These are phyloP conservation scores for Pristionchus pacificus DNA, from an alignment of 1,140 invertebrate species.

Conservation along the genomic window DNA sequence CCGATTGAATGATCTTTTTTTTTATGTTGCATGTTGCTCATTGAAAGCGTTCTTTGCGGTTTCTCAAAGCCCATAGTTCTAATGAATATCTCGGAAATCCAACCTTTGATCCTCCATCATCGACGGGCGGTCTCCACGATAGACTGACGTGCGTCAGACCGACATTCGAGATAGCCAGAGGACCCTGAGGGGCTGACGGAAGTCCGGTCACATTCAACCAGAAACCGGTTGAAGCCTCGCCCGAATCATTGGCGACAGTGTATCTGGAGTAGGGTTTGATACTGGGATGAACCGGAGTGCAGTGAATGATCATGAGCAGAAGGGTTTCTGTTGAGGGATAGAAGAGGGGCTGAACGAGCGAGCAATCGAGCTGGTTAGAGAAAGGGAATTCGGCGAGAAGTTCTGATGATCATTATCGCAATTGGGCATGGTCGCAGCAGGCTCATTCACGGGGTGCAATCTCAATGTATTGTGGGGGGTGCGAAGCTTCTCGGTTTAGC, in stretches of 20 bases:
- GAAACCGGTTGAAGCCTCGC: slow-evolving; percentile 76
- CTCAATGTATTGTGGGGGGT: too few species aligned
- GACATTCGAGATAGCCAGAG: slow-evolving; percentile 81
- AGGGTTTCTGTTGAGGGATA: too few species aligned
- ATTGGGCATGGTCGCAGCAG: too few species aligned
- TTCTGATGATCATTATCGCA: too few species aligned
- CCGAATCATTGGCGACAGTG: slow-evolving; percentile 84
- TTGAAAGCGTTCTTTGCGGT: too few species aligned
- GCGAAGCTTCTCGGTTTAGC: too few species aligned
- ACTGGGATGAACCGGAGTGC: background rate
- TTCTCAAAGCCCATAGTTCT: background rate
- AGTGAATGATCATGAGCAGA: background rate
- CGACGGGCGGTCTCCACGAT: slow-evolving; percentile 80
- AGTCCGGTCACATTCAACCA: slow-evolving; percentile 81
- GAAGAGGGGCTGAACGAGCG: too few species aligned
- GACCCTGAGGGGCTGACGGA: slow-evolving; percentile 85
- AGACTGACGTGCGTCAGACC: slow-evolving; percentile 80
- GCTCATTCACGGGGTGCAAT: too few species aligned
- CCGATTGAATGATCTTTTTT: too few species aligned
- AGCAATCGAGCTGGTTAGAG: too few species aligned
- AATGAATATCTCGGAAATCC: background rate
- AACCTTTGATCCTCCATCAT: slow-evolving; percentile 77
- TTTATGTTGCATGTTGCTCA: too few species aligned
- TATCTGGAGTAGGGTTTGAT: slow-evolving; percentile 57
- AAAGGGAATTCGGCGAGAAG: too few species aligned